Evolutionary conservation across 2,797 vertebrate genomes (phyloP), one percentile per base, ranked within the genome.

Genomic region (Pempheris klunzingeri): DNA sequence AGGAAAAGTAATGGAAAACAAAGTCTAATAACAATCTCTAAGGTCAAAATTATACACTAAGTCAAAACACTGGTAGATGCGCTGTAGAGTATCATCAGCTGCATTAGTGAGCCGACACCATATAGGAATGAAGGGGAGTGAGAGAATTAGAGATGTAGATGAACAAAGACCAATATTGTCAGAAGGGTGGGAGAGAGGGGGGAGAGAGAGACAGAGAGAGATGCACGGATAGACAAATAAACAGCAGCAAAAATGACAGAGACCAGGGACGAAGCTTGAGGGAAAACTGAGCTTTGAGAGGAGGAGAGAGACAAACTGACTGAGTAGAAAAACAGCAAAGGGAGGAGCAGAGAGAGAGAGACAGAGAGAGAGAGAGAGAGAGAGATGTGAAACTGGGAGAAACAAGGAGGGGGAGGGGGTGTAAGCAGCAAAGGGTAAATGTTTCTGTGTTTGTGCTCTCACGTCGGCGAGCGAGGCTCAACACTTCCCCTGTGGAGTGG

Each of bases 401-500:
- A 44, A 70, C 65, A 54, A 52, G 13, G 22, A 43, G 60, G 41
- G 47, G 70, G 47, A 43, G 32, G 50, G 26, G 61, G 74, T 63
- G 46, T 32, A 62, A 54, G 77, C 55, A 57, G 67, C 22, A 6
- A 82, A 85, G 89, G 81, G 67, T 61, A 82, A 81, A 81, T 86
- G 88, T 87, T 80, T 87, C 71, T 87, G 89, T 90, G 88, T 91
- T 90, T 90, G 89, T 78, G 85, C 90, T 94, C 82, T 88, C 88
- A 86, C 84, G 26, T 90, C 60, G n/a, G 74, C 30, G 44, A 84
- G 80, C 57, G 69, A 91, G 90, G 73, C 83, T 78, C 91, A 87
- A 92, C 91, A 93, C 92, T 90, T 89, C 84, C 84, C 89, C 88
- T 87, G 89, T 84, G 83, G 90, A 90, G 92, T 84, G 90, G 89